Conservation (phyloP, 2,113 vertebrate species). For the Phyllostomus discolor region DNA sequence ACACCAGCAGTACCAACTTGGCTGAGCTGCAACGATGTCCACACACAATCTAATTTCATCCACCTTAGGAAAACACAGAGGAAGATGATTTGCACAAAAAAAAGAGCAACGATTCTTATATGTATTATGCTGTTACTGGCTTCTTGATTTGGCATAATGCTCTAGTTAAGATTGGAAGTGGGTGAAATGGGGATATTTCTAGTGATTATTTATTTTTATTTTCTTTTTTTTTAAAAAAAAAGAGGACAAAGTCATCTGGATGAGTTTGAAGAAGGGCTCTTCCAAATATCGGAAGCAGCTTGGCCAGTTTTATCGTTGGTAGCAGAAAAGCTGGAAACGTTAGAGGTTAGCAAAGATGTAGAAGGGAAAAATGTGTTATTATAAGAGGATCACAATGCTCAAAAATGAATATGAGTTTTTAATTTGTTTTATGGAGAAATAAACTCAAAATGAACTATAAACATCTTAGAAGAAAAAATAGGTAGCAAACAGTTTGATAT, state of each 20-base stretch:
- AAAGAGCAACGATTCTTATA: background rate
- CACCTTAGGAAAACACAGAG: background rate
- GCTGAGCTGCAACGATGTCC: background rate
- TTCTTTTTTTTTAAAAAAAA: background rate
- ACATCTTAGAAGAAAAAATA: background rate
- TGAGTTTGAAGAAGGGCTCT: background rate
- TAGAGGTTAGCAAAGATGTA: background rate
- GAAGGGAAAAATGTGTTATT: background rate
- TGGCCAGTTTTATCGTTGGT: background rate
- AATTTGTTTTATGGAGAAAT: background rate
- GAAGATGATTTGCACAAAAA: background rate
- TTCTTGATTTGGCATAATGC: background rate
- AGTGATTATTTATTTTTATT: background rate
- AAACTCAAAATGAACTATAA: background rate
- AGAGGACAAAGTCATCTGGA: background rate
- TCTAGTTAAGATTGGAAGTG: background rate
- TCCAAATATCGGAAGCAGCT: background rate
- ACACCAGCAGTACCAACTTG: slow-evolving; percentile 27
- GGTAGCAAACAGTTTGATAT: background rate
- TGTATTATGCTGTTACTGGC: background rate
- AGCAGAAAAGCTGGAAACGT: background rate
- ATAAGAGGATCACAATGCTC: background rate
- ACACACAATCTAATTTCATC: background rate
- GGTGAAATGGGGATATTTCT: background rate
- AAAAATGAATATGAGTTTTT: background rate